These are phyloP conservation scores for Cyanoderma ruficeps DNA, from an alignment of 2,113 vertebrate genomes.

Conservation along the genomic window DNA sequence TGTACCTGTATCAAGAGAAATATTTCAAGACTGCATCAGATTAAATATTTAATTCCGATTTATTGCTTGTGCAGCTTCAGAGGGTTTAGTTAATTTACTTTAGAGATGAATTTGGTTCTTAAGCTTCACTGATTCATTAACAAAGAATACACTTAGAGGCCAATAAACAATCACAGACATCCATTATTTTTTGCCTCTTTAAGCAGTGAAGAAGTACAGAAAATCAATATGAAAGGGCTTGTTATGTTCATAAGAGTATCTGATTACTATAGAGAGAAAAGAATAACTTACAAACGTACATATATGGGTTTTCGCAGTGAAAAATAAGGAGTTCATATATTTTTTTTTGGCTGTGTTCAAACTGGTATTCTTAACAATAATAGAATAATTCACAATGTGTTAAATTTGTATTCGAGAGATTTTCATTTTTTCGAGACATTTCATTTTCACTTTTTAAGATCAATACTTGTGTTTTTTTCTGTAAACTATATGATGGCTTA, in stretches of 20 bases:
- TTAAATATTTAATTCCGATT: conserved; percentile 2
- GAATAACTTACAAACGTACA: neutral
- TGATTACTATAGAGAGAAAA: neutral
- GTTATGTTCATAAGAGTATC: neutral
- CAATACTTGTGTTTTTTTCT: neutral
- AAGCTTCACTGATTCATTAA: neutral
- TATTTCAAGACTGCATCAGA: neutral
- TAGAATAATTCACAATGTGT: neutral
- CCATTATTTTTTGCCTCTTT: neutral
- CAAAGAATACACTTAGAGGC: neutral
- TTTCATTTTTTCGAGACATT: too few relatives aligned
- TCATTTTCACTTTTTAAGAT: neutral
- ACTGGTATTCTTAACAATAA: neutral
- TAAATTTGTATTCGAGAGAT: too few relatives aligned
- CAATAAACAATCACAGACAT: neutral
- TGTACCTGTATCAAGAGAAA: neutral
- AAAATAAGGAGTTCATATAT: neutral
- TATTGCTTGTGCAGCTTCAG: neutral
- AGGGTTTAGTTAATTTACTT: neutral
- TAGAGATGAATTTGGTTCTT: neutral
- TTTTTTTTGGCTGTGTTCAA: neutral
- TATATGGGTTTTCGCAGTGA: neutral
- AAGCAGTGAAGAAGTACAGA: neutral
- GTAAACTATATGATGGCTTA: neutral
- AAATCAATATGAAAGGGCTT: conserved; percentile 9